Percentiles rank a stretch among this genome's conserved stretches.
Evolutionary conservation across 2,113 vertebrate genomes (phyloP).

Genomic region (Rhinoderma darwinii): DNA sequence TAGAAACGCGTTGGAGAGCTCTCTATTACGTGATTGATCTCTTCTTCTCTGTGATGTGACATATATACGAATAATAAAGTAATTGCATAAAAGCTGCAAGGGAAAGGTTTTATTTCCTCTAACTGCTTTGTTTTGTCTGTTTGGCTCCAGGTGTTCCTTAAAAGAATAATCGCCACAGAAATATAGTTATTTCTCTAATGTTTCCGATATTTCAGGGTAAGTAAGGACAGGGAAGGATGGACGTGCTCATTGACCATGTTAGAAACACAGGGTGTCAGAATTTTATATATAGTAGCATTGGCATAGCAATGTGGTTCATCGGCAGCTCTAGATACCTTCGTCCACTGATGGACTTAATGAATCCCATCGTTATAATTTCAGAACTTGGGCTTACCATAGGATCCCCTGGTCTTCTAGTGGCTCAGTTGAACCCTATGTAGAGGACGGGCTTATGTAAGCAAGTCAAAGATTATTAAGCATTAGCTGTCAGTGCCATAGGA

Average conservation of each 20-base stretch:
- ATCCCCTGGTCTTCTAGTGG: no score
- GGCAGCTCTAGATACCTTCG: no score
- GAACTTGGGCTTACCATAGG: no score
- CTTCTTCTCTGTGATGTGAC: not conserved
- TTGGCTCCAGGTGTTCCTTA: not conserved
- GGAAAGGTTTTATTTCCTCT: conserved; percentile 24
- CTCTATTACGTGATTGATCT: conserved; percentile 2
- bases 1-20: not conserved
- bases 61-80: conserved; percentile 6
- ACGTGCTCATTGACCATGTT: not conserved
- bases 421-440: no score
- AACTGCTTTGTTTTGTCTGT: conserved; percentile 2
- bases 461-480: no score
- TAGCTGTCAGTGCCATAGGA: no score
- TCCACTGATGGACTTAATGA: no score
- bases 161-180: not conserved
- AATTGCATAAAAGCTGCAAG: conserved; percentile 8
- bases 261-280: not conserved
- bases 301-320: no score
- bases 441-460: no score
- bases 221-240: not conserved
- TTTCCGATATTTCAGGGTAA: not conserved
- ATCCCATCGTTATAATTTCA: no score
- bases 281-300: not conserved
- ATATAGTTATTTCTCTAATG: not conserved